These are phyloP conservation scores for Pseudomyrmex sp. DNA, from an alignment of 1,140 invertebrate genomes.

Conservation along the genomic window DNA sequence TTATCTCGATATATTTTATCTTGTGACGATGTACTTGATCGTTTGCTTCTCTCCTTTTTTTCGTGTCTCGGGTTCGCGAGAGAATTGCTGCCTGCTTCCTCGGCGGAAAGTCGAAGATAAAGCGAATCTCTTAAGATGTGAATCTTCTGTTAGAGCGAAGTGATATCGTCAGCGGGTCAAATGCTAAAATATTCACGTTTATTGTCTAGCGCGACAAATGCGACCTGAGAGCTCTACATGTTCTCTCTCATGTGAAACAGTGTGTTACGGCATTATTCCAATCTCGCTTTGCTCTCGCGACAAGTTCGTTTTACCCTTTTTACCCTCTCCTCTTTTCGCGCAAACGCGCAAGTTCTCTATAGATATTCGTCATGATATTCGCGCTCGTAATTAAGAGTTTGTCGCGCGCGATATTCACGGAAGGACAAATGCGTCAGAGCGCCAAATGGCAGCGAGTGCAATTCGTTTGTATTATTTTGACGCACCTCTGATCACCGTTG, in stretches of 20 bases:
- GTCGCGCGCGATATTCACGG: slow-evolving; percentile 30
- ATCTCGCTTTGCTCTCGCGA: neutral
- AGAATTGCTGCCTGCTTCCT: neutral
- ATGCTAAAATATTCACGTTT: slow-evolving; percentile 59
- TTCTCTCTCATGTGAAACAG: slow-evolving; percentile 1
- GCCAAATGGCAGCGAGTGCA: slow-evolving; percentile 32
- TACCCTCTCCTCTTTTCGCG: neutral
- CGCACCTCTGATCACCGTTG: slow-evolving; percentile 27
- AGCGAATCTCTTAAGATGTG: slow-evolving; percentile 43
- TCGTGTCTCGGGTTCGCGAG: neutral
- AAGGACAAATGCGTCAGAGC: neutral
- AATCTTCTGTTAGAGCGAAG: slow-evolving; percentile 30
- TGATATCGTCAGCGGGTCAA: slow-evolving; percentile 47
- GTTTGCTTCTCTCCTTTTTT: slow-evolving; percentile 15
- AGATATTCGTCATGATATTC: slow-evolving; percentile 60
- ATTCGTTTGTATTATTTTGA: slow-evolving; percentile 68
- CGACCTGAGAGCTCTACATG: slow-evolving; percentile 36
- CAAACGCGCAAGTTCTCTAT: neutral
- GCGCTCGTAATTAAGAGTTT: slow-evolving; percentile 48
- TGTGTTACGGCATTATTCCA: slow-evolving; percentile 22
- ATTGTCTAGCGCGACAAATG: slow-evolving; percentile 47
- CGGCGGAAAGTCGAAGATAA: slow-evolving; percentile 10
- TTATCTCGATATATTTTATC: neutral
- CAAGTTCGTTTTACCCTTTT: slow-evolving; percentile 6
- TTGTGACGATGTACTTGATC: slow-evolving; percentile 14